Percentiles rank a stretch among this genome's conserved stretches.
These are phyloP conservation scores for Clitarchus hookeri DNA, from an alignment of 2,888 invertebrate genomes.

Conservation along the genomic window DNA sequence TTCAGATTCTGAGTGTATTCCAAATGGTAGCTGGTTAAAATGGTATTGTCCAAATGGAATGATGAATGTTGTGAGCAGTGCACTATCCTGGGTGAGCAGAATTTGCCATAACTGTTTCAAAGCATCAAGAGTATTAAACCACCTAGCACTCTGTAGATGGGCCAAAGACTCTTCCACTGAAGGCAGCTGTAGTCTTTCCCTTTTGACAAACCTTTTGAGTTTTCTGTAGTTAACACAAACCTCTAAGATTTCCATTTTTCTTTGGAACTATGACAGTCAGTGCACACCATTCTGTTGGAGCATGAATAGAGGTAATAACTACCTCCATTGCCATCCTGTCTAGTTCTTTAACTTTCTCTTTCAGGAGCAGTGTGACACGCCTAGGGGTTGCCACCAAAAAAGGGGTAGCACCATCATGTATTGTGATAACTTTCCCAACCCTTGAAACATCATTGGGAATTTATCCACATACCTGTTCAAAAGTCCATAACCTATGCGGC, in stretches of 20 bases:
- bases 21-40: no score
- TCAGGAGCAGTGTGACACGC: no score
- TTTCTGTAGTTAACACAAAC: conserved; percentile 43
- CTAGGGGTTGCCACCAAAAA: neutral
- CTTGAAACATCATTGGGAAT: no score
- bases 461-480: no score
- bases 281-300: conserved; percentile 47
- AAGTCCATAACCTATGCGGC: no score
- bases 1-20: no score
- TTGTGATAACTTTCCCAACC: neutral
- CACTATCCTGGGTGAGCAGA: no score
- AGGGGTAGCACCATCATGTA: neutral
- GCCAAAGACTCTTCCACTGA: neutral
- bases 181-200: no score
- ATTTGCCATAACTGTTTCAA: conserved; percentile 42
- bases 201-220: neutral
- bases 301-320: conserved; percentile 48
- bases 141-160: neutral
- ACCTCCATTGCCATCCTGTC: conserved; percentile 43
- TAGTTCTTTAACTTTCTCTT: conserved; percentile 47
- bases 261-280: conserved; percentile 50
- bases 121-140: neutral
- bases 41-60: no score
- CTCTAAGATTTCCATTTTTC: conserved; percentile 41
- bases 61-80: no score